A percentile compares a stretch with the other conserved stretches of the same genome.
These are phyloP conservation scores for Kryptolebias ocellatus DNA, from an alignment of 2,797 vertebrate genomes.

Conservation along the genomic window DNA sequence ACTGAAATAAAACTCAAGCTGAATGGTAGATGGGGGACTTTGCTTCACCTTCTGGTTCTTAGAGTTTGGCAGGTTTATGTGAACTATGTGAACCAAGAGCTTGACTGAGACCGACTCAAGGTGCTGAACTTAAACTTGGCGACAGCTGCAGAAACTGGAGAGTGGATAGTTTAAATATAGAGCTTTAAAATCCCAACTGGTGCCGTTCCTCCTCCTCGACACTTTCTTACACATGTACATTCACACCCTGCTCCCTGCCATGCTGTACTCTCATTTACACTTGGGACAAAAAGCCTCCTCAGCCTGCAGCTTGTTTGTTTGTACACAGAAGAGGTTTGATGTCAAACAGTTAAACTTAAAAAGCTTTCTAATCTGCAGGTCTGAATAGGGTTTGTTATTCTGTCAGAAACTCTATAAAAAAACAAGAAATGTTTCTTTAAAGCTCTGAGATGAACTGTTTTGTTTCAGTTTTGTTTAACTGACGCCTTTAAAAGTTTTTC, in stretches of 20 bases:
- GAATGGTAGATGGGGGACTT: slow-evolving; percentile 25
- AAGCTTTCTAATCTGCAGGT: too few species aligned
- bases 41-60: slow-evolving; percentile 39
- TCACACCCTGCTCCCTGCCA: slow-evolving; percentile 61
- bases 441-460: too few species aligned
- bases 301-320: slow-evolving; percentile 33
- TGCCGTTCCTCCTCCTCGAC: slow-evolving; percentile 63
- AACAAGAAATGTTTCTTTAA: too few species aligned
- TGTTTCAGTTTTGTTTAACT: too few species aligned
- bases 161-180: slow-evolving; percentile 81
- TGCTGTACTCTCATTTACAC: slow-evolving; percentile 64
- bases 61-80: slow-evolving; percentile 67
- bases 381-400: background rate
- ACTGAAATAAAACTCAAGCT: background rate
- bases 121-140: slow-evolving; percentile 83
- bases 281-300: slow-evolving; percentile 28
- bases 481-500: too few species aligned
- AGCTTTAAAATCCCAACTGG: slow-evolving; percentile 72
- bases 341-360: background rate
- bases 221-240: slow-evolving; percentile 71
- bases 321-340: background rate
- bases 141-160: slow-evolving; percentile 85
- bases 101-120: slow-evolving; percentile 74
- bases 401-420: too few species aligned
- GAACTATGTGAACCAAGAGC: slow-evolving; percentile 58